Conservation (phyloP, 1,140 invertebrate species). For the Aphelinus certus region DNA sequence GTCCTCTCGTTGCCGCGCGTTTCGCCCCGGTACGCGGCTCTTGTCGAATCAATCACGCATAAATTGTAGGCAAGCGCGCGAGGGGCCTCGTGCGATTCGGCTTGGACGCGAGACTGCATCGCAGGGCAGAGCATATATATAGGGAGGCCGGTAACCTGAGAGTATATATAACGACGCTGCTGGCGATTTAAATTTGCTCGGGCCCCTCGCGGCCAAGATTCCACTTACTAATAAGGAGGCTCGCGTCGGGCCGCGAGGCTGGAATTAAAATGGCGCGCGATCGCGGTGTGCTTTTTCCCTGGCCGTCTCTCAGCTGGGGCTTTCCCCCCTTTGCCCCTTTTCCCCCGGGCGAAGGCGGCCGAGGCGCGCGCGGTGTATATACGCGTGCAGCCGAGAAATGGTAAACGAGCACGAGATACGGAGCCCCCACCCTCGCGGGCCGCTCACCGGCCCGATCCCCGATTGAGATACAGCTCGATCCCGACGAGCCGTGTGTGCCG, state of each 20-base stretch:
- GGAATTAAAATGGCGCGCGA: conserved; percentile 22
- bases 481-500: neutral
- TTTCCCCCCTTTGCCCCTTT: neutral
- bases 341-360: neutral
- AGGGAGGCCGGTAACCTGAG: too few species aligned
- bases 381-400: conserved; percentile 20
- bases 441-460: neutral
- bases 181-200: conserved; percentile 23
- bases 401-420: conserved; percentile 14
- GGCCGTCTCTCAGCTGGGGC: too few species aligned
- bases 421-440: neutral
- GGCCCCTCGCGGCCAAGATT: neutral
- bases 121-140: too few species aligned
- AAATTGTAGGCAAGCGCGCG: too few species aligned
- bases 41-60: too few species aligned
- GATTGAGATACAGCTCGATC: conserved; percentile 10
- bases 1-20: too few species aligned
- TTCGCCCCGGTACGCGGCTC: too few species aligned
- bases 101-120: too few species aligned
- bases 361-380: neutral
- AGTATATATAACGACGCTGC: neutral
- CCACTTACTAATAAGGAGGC: conserved; percentile 19
- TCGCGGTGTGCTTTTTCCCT: too few species aligned
- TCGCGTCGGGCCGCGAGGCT: neutral
- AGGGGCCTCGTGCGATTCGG: too few species aligned